A percentile compares a stretch with the other conserved stretches of the same genome.
Evolutionary conservation across 2,113 vertebrate species (phyloP).

Genomic region (Pygoscelis antarcticus): DNA sequence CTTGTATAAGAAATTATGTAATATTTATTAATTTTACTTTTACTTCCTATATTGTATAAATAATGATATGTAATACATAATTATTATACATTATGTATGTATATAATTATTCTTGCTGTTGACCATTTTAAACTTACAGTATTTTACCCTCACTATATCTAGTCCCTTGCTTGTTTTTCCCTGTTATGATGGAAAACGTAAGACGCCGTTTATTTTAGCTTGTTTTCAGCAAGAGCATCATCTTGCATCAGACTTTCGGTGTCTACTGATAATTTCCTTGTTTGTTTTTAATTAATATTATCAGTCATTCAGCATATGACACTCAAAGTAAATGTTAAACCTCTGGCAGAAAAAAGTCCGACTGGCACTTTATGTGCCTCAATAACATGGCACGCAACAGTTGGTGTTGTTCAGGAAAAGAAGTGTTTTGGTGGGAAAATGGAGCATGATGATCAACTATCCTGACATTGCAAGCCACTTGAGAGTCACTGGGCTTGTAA

Average conservation of each 20-base stretch:
- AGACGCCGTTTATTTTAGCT: background rate
- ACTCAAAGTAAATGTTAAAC: constrained; percentile 53
- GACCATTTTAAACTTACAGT: background rate
- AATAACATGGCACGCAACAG: background rate
- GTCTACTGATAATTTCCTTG: background rate
- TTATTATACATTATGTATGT: background rate
- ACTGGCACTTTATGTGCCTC: background rate
- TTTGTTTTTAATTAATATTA: constrained; percentile 62
- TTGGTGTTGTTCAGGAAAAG: background rate
- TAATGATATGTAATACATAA: background rate
- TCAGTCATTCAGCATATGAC: background rate
- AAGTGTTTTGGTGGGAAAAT: background rate
- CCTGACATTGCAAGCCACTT: background rate
- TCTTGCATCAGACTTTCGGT: background rate
- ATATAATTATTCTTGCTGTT: background rate
- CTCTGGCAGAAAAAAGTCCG: background rate
- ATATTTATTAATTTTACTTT: background rate
- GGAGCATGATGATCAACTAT: background rate
- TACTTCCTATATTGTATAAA: background rate
- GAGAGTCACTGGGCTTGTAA: background rate
- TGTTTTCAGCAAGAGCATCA: background rate
- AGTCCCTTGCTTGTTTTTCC: background rate
- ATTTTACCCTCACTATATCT: background rate
- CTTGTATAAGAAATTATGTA: background rate
- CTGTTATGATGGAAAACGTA: rapidly evolving